phyloP scores from a whole-genome alignment of 2,888 invertebrate species.

The Drosophila subquinaria region DNA sequence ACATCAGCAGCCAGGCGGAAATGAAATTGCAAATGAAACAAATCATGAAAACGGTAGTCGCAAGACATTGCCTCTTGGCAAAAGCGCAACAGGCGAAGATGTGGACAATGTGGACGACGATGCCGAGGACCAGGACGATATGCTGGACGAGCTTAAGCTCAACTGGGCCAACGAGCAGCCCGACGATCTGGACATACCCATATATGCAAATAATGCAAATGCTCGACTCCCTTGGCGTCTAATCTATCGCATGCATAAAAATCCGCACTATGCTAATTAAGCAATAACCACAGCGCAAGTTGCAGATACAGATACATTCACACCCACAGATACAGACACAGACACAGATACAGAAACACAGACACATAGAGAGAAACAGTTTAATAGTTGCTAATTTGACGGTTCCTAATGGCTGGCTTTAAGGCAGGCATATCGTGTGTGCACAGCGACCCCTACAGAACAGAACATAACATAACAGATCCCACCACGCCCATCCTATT shows the following conservation, averaged over 20 bases:
- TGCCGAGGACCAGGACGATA: slow-evolving; percentile 33
- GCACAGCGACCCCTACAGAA: slow-evolving; percentile 50
- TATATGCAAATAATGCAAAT: slow-evolving; percentile 44
- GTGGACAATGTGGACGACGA: slow-evolving; percentile 33
- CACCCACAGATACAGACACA: slow-evolving; percentile 29
- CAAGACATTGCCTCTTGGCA: slow-evolving; percentile 39
- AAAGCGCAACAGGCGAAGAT: slow-evolving; percentile 50
- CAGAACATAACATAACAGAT: neutral
- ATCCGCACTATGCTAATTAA: slow-evolving; percentile 77
- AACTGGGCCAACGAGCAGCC: slow-evolving; percentile 56
- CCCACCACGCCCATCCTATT: neutral
- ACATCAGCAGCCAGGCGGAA: slow-evolving; percentile 65
- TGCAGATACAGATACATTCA: slow-evolving; percentile 26
- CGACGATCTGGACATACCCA: slow-evolving; percentile 34
- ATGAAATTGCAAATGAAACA: slow-evolving; percentile 75
- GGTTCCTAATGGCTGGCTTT: slow-evolving; percentile 76
- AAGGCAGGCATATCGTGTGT: slow-evolving; percentile 72
- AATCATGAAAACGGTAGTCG: slow-evolving; percentile 65
- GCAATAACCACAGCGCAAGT: slow-evolving; percentile 31
- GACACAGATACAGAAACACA: neutral
- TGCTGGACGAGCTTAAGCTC: slow-evolving; percentile 41
- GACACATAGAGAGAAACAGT: slow-evolving; percentile 29
- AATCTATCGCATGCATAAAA: slow-evolving; percentile 83
- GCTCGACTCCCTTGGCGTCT: slow-evolving; percentile 80
- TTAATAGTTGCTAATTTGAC: slow-evolving; percentile 65